phyloP scores from a whole-genome alignment of 1,140 invertebrate genomes.

The Drosophila nannoptera region DNA sequence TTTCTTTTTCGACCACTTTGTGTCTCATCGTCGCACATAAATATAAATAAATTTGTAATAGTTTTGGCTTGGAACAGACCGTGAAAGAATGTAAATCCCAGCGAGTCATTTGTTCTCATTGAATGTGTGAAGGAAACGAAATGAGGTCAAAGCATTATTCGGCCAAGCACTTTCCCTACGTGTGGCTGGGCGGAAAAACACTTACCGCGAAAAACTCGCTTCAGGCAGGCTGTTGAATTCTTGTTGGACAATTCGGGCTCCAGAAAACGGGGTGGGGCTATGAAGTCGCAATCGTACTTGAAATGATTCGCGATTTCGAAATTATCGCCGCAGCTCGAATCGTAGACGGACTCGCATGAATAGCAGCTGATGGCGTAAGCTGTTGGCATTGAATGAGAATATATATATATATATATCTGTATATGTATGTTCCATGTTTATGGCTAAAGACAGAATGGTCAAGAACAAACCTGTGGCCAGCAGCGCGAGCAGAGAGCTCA shows the following conservation, averaged over 20 bases:
- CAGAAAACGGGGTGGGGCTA: slow-evolving; percentile 66
- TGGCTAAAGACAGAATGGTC: slow-evolving; percentile 33
- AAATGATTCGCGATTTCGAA: slow-evolving; percentile 70
- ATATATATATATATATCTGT: slow-evolving; percentile 9
- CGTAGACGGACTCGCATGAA: slow-evolving; percentile 70
- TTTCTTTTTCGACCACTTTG: too few species aligned
- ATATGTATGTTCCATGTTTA: slow-evolving; percentile 26
- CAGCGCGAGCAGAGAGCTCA: slow-evolving; percentile 45
- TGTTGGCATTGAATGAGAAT: slow-evolving; percentile 62
- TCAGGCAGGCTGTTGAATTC: slow-evolving; percentile 74
- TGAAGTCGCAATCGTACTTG: slow-evolving; percentile 70
- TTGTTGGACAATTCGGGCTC: slow-evolving; percentile 48
- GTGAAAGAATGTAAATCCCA: too few species aligned
- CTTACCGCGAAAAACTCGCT: slow-evolving; percentile 62
- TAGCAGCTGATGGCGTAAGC: slow-evolving; percentile 72
- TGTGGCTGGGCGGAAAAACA: slow-evolving; percentile 7
- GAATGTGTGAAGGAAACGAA: too few species aligned
- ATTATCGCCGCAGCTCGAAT: slow-evolving; percentile 63
- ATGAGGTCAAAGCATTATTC: neutral
- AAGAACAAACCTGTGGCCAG: slow-evolving; percentile 60
- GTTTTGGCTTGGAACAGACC: too few species aligned
- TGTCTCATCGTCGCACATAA: too few species aligned
- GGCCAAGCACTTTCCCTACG: neutral
- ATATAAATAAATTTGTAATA: too few species aligned
- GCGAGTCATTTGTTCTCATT: too few species aligned